phyloP scores from a whole-genome alignment of 1,140 invertebrate genomes.

The Leptinotarsa lineolata region DNA sequence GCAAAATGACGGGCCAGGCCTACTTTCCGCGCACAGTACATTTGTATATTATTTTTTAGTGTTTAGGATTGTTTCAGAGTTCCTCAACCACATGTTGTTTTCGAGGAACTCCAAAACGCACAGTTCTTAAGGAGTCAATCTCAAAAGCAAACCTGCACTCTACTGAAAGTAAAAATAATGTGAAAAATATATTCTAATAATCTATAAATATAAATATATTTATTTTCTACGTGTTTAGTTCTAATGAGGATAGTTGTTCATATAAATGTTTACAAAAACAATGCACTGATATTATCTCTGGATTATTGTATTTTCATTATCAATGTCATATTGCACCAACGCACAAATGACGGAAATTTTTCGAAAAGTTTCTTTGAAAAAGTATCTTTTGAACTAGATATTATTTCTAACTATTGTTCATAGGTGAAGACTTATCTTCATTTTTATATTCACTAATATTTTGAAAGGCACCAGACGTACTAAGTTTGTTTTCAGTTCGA shows the following conservation, averaged over 20 bases:
- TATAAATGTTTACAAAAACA: conserved; percentile 47
- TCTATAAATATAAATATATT: conserved; percentile 44
- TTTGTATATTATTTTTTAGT: neutral
- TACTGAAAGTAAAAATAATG: conserved; percentile 35
- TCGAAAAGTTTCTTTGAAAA: neutral
- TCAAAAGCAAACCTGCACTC: conserved; percentile 38
- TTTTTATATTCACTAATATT: too few species aligned
- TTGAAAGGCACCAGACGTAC: too few species aligned
- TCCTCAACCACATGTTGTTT: neutral
- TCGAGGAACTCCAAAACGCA: conserved; percentile 19
- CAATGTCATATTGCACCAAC: conserved; percentile 47
- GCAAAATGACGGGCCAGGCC: neutral
- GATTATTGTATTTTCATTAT: conserved; percentile 44
- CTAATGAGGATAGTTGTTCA: conserved; percentile 40
- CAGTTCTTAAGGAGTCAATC: conserved; percentile 41
- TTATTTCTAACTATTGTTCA: too few species aligned
- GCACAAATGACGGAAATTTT: conserved; percentile 33
- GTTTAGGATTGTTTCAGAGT: neutral
- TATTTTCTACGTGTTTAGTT: conserved; percentile 48
- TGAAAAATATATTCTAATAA: conserved; percentile 41
- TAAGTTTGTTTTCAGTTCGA: too few species aligned
- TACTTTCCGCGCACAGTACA: neutral
- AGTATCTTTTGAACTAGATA: too few species aligned
- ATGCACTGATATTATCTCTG: conserved; percentile 47
- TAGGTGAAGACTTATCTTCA: too few species aligned